A percentile compares a stretch with the other conserved stretches of the same genome.
These are phyloP conservation scores for Epinotia brunnichana DNA, from an alignment of 2,888 invertebrate species.

Conservation along the genomic window DNA sequence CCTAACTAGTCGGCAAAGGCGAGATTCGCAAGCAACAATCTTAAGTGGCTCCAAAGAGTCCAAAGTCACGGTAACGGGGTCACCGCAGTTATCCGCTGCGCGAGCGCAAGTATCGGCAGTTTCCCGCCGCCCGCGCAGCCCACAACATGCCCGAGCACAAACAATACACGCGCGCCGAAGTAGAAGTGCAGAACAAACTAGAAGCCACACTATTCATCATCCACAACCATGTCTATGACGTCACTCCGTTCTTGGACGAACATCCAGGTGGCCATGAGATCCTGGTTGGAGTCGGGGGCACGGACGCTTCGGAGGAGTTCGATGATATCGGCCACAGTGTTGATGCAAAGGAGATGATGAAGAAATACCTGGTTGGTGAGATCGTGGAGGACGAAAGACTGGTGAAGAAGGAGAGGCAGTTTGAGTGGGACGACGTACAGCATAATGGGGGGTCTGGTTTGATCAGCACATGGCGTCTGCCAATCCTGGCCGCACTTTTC, in stretches of 20 bases:
- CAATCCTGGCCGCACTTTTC: conserved; percentile 3
- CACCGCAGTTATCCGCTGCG: conserved; percentile 25
- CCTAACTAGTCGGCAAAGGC: not conserved
- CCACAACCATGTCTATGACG: conserved; percentile 73
- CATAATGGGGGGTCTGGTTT: conserved; percentile 30
- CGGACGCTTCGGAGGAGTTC: conserved; percentile 96
- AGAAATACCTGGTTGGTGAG: conserved; percentile 93
- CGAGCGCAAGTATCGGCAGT: conserved; percentile 18
- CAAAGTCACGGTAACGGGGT: conserved; percentile 31
- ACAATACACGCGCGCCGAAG: conserved; percentile 62
- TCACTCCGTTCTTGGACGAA: conserved; percentile 83
- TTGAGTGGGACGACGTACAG: conserved; percentile 50
- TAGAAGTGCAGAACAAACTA: conserved; percentile 55
- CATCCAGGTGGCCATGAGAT: conserved; percentile 99
- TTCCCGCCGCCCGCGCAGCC: conserved; percentile 42
- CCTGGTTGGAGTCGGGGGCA: conserved; percentile 91
- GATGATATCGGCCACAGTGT: conserved; percentile 99
- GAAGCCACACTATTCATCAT: conserved; percentile 66
- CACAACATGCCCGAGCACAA: conserved; percentile 47
- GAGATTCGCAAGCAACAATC: conserved; percentile 7
- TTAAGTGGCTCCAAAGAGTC: not conserved
- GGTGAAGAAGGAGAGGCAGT: conserved; percentile 50
- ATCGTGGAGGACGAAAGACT: conserved; percentile 76
- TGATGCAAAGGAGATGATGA: conserved; percentile 97
- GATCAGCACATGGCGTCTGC: conserved; percentile 16